Evolutionary conservation across 2,113 vertebrate genomes (phyloP).

Genomic region (Chaetops frenatus): DNA sequence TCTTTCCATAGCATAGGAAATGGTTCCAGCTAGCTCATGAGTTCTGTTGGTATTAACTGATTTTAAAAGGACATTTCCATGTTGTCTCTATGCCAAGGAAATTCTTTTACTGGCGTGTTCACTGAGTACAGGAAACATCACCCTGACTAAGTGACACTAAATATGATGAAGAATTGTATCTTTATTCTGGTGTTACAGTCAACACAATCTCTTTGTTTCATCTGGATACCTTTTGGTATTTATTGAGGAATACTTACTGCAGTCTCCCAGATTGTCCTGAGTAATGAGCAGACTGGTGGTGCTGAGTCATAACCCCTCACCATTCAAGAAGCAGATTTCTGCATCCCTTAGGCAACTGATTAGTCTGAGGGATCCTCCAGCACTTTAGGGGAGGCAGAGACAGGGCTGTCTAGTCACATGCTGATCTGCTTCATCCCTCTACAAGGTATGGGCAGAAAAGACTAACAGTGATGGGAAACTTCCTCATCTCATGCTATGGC

Average conservation of each 20-base stretch:
- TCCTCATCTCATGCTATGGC: background rate
- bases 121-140: slow-evolving; percentile 61
- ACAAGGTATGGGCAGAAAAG: background rate
- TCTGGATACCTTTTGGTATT: slow-evolving; percentile 35
- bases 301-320: slow-evolving; percentile 6
- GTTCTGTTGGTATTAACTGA: slow-evolving; percentile 66
- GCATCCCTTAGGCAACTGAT: background rate
- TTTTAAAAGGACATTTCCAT: slow-evolving; percentile 73
- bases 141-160: slow-evolving; percentile 63
- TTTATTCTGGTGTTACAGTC: slow-evolving; percentile 43
- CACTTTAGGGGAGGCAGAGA: background rate
- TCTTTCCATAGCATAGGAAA: slow-evolving; percentile 79
- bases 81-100: slow-evolving; percentile 70
- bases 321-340: background rate
- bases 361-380: background rate
- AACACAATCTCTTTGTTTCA: background rate
- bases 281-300: background rate
- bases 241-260: background rate
- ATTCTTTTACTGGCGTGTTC: slow-evolving; percentile 73
- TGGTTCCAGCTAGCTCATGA: slow-evolving; percentile 63
- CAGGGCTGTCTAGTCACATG: background rate
- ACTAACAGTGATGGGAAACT: background rate
- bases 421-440: background rate
- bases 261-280: background rate
- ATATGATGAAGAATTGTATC: slow-evolving; percentile 67